phyloP scores from a whole-genome alignment of 2,797 vertebrate species.

The Pachyuromys duprasi region DNA sequence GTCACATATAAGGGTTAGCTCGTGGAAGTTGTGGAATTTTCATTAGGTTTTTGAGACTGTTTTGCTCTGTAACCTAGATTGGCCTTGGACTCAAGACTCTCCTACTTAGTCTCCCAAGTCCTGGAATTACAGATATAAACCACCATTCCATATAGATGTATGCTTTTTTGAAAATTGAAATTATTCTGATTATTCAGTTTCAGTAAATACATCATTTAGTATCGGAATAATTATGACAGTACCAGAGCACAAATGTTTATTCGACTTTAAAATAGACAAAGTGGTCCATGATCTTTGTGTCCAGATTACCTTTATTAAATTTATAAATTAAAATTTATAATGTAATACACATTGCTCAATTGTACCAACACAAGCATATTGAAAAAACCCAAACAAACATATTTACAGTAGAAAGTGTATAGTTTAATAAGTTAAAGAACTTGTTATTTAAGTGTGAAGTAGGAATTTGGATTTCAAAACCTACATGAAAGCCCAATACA shows the following conservation, averaged over 20 bases:
- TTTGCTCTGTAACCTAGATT: background rate
- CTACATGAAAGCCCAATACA: background rate
- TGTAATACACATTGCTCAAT: background rate
- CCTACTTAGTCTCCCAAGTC: background rate
- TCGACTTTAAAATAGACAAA: constrained; percentile 62
- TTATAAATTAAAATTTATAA: constrained; percentile 31
- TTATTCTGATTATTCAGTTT: constrained; percentile 2
- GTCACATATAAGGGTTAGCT: constrained; percentile 6
- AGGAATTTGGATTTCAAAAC: background rate
- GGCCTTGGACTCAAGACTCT: background rate
- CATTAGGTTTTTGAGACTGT: background rate
- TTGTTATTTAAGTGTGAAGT: background rate
- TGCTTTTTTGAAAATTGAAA: background rate
- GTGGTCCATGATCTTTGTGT: constrained; percentile 18
- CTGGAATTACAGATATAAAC: background rate
- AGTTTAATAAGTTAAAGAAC: background rate
- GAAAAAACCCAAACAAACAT: background rate
- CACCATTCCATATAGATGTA: background rate
- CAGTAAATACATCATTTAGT: constrained; percentile 1
- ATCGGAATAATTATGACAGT: constrained; percentile 4
- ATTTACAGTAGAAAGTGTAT: constrained; percentile 30
- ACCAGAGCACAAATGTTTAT: constrained; percentile 24
- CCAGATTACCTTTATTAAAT: constrained; percentile 60
- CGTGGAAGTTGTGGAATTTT: background rate
- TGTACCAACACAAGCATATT: background rate